Conservation (phyloP, 2,113 vertebrate species). For the Microcebus tavaratra region DNA sequence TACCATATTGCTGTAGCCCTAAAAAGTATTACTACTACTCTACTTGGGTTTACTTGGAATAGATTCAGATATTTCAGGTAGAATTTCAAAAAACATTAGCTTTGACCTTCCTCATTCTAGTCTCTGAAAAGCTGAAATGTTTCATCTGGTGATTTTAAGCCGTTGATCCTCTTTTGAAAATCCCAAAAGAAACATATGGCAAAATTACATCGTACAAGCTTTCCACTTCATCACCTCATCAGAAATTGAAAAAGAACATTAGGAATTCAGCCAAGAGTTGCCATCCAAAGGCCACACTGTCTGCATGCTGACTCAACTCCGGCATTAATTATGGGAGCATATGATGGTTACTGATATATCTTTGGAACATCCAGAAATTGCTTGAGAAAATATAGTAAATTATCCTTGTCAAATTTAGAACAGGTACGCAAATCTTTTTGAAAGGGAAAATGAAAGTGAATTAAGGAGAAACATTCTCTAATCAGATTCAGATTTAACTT, state of each 20-base stretch:
- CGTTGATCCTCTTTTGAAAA: slow-evolving; percentile 73
- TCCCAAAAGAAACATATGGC: slow-evolving; percentile 71
- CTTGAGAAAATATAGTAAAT: slow-evolving; percentile 60
- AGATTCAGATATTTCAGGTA: not conserved
- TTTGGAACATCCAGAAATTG: slow-evolving; percentile 62
- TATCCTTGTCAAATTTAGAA: slow-evolving; percentile 65
- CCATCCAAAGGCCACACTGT: slow-evolving; percentile 63
- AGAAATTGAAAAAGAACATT: slow-evolving; percentile 67
- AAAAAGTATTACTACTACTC: not conserved
- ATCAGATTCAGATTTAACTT: slow-evolving; percentile 61
- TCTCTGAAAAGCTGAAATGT: slow-evolving; percentile 53
- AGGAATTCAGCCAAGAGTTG: slow-evolving; percentile 71
- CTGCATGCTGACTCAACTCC: slow-evolving; percentile 69
- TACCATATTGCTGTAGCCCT: not conserved
- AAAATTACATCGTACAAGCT: slow-evolving; percentile 69
- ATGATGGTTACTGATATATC: slow-evolving; percentile 61
- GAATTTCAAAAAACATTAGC: not conserved
- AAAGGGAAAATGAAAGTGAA: slow-evolving; percentile 54
- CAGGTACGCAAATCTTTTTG: slow-evolving; percentile 41
- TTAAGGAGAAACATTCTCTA: slow-evolving; percentile 24
- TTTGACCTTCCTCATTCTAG: slow-evolving; percentile 64
- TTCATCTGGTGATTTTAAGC: slow-evolving; percentile 64
- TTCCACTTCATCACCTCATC: slow-evolving; percentile 73
- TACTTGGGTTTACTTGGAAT: slow-evolving; percentile 50
- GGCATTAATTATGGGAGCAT: slow-evolving; percentile 56